A percentile compares a stretch with the other conserved stretches of the same genome.
Conservation (phyloP, 2,888 invertebrate genomes). For the Cyclophora punctaria region DNA sequence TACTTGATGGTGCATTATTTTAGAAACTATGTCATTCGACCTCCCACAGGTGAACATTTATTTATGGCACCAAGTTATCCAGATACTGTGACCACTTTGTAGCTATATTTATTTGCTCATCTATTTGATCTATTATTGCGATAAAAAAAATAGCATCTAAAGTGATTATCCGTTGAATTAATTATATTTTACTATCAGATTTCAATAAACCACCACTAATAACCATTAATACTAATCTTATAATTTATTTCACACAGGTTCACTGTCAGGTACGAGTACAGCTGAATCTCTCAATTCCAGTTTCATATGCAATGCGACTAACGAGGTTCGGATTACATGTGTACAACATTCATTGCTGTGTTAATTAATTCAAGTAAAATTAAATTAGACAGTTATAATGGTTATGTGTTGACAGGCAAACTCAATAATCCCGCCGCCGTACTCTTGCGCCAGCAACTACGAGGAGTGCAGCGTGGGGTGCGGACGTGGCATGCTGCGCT, state of each 20-base stretch:
- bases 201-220: too few species aligned
- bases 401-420: conserved; percentile 74
- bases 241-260: conserved; percentile 68
- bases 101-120: too few species aligned
- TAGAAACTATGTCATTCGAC: conserved; percentile 84
- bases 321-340: conserved; percentile 74
- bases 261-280: conserved; percentile 88
- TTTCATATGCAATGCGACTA: conserved; percentile 88
- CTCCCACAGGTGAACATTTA: conserved; percentile 74
- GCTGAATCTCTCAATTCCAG: conserved; percentile 90
- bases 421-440: conserved; percentile 87
- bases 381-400: too few species aligned
- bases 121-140: too few species aligned
- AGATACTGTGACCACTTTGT: too few species aligned
- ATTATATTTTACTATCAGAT: too few species aligned
- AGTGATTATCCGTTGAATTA: too few species aligned
- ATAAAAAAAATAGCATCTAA: too few species aligned
- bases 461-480: conserved; percentile 74
- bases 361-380: too few species aligned
- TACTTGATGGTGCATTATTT: conserved; percentile 87
- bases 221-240: too few species aligned
- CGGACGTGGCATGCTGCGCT: conserved; percentile 69
- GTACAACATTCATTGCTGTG: too few species aligned
- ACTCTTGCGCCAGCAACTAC: conserved; percentile 77
- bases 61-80: too few species aligned